phyloP scores from a whole-genome alignment of 2,113 vertebrate species.

The Syngnathus typhle region DNA sequence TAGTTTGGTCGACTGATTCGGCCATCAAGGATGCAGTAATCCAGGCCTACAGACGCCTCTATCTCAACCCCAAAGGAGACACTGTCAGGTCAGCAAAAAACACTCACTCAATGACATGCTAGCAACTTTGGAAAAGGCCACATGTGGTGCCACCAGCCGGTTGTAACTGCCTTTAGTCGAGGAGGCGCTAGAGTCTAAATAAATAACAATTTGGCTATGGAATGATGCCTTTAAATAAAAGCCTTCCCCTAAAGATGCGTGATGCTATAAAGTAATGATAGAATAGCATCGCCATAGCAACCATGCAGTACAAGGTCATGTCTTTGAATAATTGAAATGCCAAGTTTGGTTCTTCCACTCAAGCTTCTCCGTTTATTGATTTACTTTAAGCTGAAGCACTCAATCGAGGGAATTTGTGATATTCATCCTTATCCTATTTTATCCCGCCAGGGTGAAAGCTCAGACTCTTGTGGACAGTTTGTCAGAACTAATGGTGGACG shows the following conservation, averaged over 20 bases:
- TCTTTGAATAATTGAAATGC: neutral
- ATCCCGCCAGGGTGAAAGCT: conserved; percentile 73
- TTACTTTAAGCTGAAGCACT: neutral
- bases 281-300: neutral
- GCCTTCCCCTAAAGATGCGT: no score
- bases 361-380: neutral
- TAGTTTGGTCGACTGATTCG: conserved; percentile 90
- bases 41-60: conserved; percentile 84
- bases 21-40: conserved; percentile 88
- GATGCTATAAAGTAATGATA: neutral
- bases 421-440: neutral
- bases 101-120: neutral
- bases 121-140: neutral
- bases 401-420: neutral
- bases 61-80: conserved; percentile 79
- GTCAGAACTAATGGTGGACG: conserved; percentile 83
- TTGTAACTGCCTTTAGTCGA: no score
- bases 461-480: conserved; percentile 82
- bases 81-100: conserved; percentile 70
- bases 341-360: neutral
- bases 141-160: no score
- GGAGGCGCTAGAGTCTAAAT: no score
- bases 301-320: neutral
- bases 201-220: no score
- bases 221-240: no score